phyloP scores from a whole-genome alignment of 2,888 invertebrate genomes.

The Trimorus sp. region DNA sequence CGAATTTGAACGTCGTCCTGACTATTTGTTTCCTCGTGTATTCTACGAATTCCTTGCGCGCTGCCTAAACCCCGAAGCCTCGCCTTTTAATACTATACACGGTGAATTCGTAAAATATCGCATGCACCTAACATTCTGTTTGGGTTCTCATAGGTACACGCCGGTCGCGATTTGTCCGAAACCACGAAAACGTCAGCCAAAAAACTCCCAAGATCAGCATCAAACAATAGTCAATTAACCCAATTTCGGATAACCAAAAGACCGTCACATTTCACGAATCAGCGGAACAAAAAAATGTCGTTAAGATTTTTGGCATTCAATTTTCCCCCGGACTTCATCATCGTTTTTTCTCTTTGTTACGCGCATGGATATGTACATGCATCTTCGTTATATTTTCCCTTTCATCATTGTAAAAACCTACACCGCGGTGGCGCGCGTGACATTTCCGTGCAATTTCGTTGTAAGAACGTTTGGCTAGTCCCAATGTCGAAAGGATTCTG shows the following conservation, averaged over 20 bases:
- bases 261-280: too few relatives aligned
- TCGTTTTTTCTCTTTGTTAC: slow-evolving; percentile 10
- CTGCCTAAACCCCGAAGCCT: slow-evolving; percentile 34
- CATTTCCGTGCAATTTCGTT: too few relatives aligned
- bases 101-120: slow-evolving; percentile 56
- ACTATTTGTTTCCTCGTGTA: slow-evolving; percentile 50
- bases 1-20: slow-evolving; percentile 56
- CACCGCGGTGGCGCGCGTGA: slow-evolving; percentile 18
- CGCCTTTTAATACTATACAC: slow-evolving; percentile 50
- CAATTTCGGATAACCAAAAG: too few relatives aligned
- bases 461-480: slow-evolving; percentile 22
- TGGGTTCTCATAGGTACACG: too few relatives aligned
- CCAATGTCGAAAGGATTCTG: slow-evolving; percentile 17
- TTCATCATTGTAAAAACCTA: slow-evolving; percentile 45
- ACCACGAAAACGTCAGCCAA: too few relatives aligned
- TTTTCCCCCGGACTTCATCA: not conserved
- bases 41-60: slow-evolving; percentile 58
- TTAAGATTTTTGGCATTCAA: too few relatives aligned
- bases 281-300: too few relatives aligned
- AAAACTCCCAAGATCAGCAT: too few relatives aligned
- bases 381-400: slow-evolving; percentile 28
- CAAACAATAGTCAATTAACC: too few relatives aligned
- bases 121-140: not conserved
- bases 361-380: slow-evolving; percentile 61
- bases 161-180: too few relatives aligned